Evolutionary conservation across 2,113 vertebrate genomes (phyloP).

Genomic region (Perca schrenkii): DNA sequence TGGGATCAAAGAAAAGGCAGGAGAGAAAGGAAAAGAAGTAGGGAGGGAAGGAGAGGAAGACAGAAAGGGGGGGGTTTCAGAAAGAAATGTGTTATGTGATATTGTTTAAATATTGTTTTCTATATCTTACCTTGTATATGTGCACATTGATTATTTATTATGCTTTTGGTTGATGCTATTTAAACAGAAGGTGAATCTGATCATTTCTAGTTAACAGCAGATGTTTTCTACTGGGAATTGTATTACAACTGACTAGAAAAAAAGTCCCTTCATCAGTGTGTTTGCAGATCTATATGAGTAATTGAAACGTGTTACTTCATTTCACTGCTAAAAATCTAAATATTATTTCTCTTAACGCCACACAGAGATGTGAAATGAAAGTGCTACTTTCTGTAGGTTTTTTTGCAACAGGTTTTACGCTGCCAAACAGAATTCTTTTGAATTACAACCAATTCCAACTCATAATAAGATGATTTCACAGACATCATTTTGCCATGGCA

Average conservation of each 20-base stretch:
- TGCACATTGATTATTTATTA: slow-evolving; percentile 13
- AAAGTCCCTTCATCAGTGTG: neutral
- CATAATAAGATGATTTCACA: slow-evolving; percentile 43
- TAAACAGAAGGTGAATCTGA: neutral
- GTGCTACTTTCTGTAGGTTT: slow-evolving; percentile 60
- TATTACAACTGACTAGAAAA: slow-evolving; percentile 2
- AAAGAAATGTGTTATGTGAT: slow-evolving; percentile 36
- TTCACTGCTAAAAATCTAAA: slow-evolving; percentile 6
- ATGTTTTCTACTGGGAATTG: slow-evolving; percentile 16
- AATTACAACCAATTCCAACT: slow-evolving; percentile 41
- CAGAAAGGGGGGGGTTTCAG: neutral
- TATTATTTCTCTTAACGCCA: slow-evolving; percentile 25
- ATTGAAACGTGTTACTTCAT: slow-evolving; percentile 9
- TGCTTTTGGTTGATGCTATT: neutral
- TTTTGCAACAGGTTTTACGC: slow-evolving; percentile 27
- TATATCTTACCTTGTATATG: slow-evolving; percentile 3
- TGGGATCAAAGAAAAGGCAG: slow-evolving; percentile 66
- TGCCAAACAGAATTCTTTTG: slow-evolving; percentile 46
- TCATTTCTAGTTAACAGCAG: neutral
- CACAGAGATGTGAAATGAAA: slow-evolving; percentile 48
- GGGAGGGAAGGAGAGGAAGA: neutral
- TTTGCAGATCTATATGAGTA: neutral
- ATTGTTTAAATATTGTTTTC: slow-evolving; percentile 23
- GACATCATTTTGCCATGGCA: slow-evolving; percentile 10
- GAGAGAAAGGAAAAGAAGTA: neutral